A percentile compares a stretch with the other conserved stretches of the same genome.
Evolutionary conservation across 2,113 vertebrate species (phyloP).

Genomic region (Entelurus aequoreus): DNA sequence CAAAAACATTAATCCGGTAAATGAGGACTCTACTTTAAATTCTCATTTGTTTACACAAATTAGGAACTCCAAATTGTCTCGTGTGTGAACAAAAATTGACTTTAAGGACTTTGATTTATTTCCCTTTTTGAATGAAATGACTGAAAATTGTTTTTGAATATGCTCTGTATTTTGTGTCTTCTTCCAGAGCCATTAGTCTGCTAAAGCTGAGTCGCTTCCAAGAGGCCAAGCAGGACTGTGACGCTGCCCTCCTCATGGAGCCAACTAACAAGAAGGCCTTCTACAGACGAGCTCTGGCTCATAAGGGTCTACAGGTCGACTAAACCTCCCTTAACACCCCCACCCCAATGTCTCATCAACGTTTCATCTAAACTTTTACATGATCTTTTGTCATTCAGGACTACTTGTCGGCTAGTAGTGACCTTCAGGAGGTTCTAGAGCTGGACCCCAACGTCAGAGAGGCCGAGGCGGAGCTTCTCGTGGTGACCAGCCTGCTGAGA

Average conservation of each 20-base stretch:
- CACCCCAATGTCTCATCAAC: neutral
- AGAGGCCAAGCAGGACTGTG: conserved; percentile 89
- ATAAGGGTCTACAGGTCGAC: conserved; percentile 87
- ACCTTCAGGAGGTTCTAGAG: conserved; percentile 82
- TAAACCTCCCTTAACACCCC: neutral
- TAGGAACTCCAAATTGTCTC: no score
- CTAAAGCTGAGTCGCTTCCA: conserved; percentile 81
- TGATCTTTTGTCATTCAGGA: conserved; percentile 67
- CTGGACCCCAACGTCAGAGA: conserved; percentile 80
- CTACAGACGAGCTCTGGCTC: conserved; percentile 88
- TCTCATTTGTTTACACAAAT: no score
- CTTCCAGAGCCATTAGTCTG: conserved; percentile 86
- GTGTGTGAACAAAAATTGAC: no score
- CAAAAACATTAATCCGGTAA: no score
- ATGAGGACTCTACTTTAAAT: no score
- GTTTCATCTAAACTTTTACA: neutral
- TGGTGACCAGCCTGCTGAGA: conserved; percentile 72
- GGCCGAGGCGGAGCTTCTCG: conserved; percentile 81
- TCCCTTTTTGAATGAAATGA: no score
- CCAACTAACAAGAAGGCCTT: conserved; percentile 84
- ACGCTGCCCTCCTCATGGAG: conserved; percentile 81
- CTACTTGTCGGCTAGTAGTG: conserved; percentile 80
- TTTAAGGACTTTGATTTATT: no score
- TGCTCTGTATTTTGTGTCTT: neutral
- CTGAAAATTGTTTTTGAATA: no score